A percentile compares a stretch with the other conserved stretches of the same genome.
phyloP scores from a whole-genome alignment of 2,888 invertebrate genomes.

The Chymomyza fuscimana region DNA sequence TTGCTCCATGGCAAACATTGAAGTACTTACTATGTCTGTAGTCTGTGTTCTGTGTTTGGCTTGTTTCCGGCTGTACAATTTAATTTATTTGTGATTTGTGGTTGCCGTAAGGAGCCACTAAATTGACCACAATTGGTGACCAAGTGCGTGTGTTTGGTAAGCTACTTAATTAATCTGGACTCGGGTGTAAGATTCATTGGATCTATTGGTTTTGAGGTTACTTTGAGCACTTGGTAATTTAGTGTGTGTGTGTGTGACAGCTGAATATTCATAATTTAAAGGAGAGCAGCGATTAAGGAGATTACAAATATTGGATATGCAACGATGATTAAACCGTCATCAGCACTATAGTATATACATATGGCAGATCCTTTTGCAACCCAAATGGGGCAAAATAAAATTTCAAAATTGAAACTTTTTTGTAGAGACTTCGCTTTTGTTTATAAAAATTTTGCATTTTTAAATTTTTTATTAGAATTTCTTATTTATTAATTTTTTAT shows the following conservation, averaged over 20 bases:
- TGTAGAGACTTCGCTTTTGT: too few relatives aligned
- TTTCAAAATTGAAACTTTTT: too few relatives aligned
- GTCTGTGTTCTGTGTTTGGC: not conserved
- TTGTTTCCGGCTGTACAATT: slow-evolving; percentile 39
- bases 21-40: not conserved
- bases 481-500: too few relatives aligned
- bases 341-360: too few relatives aligned
- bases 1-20: not conserved
- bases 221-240: not conserved
- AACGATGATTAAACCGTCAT: too few relatives aligned
- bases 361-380: too few relatives aligned
- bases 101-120: slow-evolving; percentile 32
- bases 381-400: too few relatives aligned
- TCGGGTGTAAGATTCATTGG: not conserved
- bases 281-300: not conserved
- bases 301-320: not conserved
- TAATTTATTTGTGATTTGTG: slow-evolving; percentile 29
- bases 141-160: slow-evolving; percentile 21
- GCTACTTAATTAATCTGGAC: slow-evolving; percentile 4
- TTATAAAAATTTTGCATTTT: too few relatives aligned
- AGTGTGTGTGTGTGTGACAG: slow-evolving; percentile 9
- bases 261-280: not conserved
- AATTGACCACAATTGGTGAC: slow-evolving; percentile 23
- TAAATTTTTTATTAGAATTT: too few relatives aligned
- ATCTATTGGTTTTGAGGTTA: not conserved